Evolutionary conservation across 2,888 invertebrate genomes (phyloP).

Genomic region (Elysia crispata): DNA sequence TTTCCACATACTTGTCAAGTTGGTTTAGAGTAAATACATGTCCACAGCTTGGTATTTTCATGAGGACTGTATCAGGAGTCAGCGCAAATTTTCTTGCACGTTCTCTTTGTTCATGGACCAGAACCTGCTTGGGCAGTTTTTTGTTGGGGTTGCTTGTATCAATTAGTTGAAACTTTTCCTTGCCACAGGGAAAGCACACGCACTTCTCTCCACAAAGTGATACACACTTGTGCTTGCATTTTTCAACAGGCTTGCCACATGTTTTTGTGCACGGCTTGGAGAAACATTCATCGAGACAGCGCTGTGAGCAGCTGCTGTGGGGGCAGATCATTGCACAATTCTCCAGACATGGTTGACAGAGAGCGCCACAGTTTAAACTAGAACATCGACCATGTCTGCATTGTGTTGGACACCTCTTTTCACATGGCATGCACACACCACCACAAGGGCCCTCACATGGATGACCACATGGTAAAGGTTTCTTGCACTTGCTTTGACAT

Average conservation of each 20-base stretch:
- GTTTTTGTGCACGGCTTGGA: conserved; percentile 31
- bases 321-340: conserved; percentile 43
- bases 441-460: conserved; percentile 43
- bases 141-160: not conserved
- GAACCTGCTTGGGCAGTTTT: conserved; percentile 4
- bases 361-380: conserved; percentile 40
- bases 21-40: conserved; percentile 41
- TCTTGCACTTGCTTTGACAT: conserved; percentile 38
- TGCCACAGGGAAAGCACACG: conserved; percentile 43
- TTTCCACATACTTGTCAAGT: conserved; percentile 38
- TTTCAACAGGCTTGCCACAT: conserved; percentile 22
- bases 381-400: conserved; percentile 39
- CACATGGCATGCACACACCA: conserved; percentile 39
- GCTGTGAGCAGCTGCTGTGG: conserved; percentile 31
- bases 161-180: conserved; percentile 39
- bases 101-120: conserved; percentile 32
- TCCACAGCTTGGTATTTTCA: conserved; percentile 46
- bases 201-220: conserved; percentile 46
- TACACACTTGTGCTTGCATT: conserved; percentile 36
- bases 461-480: conserved; percentile 44
- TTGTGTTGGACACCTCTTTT: not conserved
- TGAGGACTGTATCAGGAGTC: conserved; percentile 21
- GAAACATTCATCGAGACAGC: conserved; percentile 38
- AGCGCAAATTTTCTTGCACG: conserved; percentile 37
- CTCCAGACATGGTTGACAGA: conserved; percentile 40